Conservation (phyloP, 2,797 vertebrate species). For the Bothrops alternatus region DNA sequence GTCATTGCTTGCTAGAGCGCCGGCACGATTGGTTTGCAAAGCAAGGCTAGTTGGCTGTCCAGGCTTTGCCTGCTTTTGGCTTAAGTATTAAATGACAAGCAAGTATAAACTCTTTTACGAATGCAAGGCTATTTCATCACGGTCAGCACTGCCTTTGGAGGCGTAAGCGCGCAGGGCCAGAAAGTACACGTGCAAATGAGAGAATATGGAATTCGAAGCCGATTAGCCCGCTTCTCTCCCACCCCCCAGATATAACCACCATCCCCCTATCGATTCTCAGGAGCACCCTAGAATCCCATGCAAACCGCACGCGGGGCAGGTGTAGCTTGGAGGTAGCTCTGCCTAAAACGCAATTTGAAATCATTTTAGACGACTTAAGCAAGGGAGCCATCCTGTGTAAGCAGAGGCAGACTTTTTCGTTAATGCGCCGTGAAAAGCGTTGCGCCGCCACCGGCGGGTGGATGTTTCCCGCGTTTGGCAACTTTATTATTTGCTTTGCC, state of each 20-base stretch:
- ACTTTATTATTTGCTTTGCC: constrained; percentile 45
- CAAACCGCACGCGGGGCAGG: too few relatives aligned
- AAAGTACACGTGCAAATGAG: background rate
- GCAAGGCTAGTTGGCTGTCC: background rate
- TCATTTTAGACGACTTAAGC: background rate
- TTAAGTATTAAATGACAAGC: background rate
- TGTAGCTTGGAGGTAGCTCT: background rate
- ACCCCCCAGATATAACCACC: background rate
- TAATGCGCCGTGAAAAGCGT: background rate
- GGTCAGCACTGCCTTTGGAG: background rate
- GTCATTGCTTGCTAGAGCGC: background rate
- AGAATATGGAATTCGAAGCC: background rate
- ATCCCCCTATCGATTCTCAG: background rate
- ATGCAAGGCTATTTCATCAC: background rate
- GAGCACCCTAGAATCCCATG: background rate
- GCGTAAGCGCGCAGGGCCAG: background rate
- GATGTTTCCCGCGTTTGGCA: constrained; percentile 29
- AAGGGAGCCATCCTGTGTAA: background rate
- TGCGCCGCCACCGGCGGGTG: background rate
- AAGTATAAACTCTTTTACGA: background rate
- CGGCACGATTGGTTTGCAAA: background rate
- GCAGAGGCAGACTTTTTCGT: too few relatives aligned
- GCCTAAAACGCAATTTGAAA: background rate
- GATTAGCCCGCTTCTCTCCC: background rate
- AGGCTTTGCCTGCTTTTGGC: background rate